These are phyloP conservation scores for Napeogenes sylphis DNA, from an alignment of 2,888 invertebrate species.

Conservation along the genomic window DNA sequence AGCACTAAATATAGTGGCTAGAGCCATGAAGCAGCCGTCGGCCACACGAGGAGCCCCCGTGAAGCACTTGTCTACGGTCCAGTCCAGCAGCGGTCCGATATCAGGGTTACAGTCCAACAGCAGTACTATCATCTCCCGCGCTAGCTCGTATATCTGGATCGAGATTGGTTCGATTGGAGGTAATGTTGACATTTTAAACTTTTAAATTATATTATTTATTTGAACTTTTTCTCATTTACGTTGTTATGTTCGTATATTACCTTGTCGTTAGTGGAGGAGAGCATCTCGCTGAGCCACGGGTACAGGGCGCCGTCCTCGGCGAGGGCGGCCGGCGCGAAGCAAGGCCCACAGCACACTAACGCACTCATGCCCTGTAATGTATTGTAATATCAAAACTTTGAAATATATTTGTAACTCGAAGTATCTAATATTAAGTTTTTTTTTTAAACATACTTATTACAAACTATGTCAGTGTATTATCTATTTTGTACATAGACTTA, in stretches of 20 bases:
- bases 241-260: slow-evolving; percentile 53
- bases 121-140: slow-evolving; percentile 94
- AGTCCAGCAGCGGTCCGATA: slow-evolving; percentile 93
- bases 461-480: too few species aligned
- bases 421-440: too few species aligned
- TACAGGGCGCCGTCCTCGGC: slow-evolving; percentile 96
- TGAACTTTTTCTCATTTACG: too few species aligned
- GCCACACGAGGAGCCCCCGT: slow-evolving; percentile 94
- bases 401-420: too few species aligned
- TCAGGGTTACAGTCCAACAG: slow-evolving; percentile 97
- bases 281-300: slow-evolving; percentile 94
- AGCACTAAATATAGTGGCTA: slow-evolving; percentile 97
- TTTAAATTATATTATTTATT: too few species aligned
- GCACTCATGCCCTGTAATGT: slow-evolving; percentile 93
- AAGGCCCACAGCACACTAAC: slow-evolving; percentile 95
- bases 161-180: too few species aligned
- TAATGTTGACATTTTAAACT: neutral
- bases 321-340: slow-evolving; percentile 90
- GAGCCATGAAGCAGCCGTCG: slow-evolving; percentile 96
- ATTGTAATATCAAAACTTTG: neutral
- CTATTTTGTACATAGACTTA: too few species aligned
- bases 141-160: slow-evolving; percentile 89
- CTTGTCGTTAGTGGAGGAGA: slow-evolving; percentile 92
- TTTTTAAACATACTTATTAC: too few species aligned
- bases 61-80: slow-evolving; percentile 98